Conservation (phyloP, 1,140 invertebrate species). For the honey bee (Apis mellifera) region DNA sequence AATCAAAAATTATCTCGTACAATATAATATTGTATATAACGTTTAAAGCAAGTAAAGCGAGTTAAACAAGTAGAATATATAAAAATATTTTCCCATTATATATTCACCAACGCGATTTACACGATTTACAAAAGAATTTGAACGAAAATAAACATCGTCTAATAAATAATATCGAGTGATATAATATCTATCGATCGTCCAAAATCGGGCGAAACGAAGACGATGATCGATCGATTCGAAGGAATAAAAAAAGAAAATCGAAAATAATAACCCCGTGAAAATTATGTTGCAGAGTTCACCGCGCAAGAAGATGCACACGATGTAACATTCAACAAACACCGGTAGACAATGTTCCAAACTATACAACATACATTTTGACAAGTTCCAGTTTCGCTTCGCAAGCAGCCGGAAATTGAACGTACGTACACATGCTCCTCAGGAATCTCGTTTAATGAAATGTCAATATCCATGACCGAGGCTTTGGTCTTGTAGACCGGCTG, state of each 20-base stretch:
- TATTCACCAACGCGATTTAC: too few species aligned
- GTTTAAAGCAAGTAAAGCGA: too few species aligned
- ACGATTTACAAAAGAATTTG: too few species aligned
- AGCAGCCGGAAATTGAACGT: constrained; percentile 55
- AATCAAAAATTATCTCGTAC: too few species aligned
- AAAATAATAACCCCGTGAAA: constrained; percentile 32
- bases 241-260: constrained; percentile 18
- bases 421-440: constrained; percentile 58
- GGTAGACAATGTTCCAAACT: constrained; percentile 48
- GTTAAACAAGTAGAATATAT: too few species aligned
- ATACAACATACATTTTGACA: constrained; percentile 59
- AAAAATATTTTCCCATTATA: too few species aligned
- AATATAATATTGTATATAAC: too few species aligned
- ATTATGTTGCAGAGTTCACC: constrained; percentile 19
- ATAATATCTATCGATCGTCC: not conserved
- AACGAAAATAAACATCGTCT: too few species aligned
- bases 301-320: constrained; percentile 47
- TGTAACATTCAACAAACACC: constrained; percentile 33
- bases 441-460: constrained; percentile 66
- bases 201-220: constrained; percentile 1
- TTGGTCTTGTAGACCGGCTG: constrained; percentile 58
- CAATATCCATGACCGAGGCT: constrained; percentile 61
- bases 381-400: constrained; percentile 51
- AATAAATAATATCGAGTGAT: not conserved
- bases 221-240: not conserved